These are phyloP conservation scores for Plumapathes pennacea DNA, from an alignment of 92 coral and sea anemone species.

Conservation along the genomic window DNA sequence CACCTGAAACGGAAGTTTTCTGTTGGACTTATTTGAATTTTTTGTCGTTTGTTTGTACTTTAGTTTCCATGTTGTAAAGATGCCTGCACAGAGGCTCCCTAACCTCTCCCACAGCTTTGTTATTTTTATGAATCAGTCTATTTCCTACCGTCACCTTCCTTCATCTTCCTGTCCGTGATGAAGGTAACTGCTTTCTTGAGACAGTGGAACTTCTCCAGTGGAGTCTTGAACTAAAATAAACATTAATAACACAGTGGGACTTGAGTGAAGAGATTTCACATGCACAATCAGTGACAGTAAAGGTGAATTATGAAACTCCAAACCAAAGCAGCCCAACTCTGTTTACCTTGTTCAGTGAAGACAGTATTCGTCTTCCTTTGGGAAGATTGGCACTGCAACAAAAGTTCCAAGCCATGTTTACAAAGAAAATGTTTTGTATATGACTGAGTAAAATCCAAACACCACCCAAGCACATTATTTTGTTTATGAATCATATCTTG, in stretches of 20 bases:
- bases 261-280: neutral
- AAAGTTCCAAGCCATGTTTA: no score
- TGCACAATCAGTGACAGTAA: neutral
- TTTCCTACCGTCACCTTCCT: slow-evolving; percentile 51
- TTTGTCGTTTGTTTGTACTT: no score
- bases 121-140: no score
- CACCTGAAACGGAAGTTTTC: slow-evolving; percentile 35
- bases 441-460: no score
- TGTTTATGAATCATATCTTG: no score
- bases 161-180: slow-evolving; percentile 84
- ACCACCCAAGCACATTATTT: no score
- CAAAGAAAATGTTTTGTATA: no score
- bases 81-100: no score
- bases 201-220: slow-evolving; percentile 90
- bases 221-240: slow-evolving; percentile 68
- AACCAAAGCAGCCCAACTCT: neutral
- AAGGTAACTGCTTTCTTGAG: slow-evolving; percentile 82
- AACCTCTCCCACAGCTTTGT: no score
- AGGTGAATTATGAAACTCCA: neutral
- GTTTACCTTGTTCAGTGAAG: slow-evolving; percentile 77
- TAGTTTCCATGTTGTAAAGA: no score
- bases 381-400: slow-evolving; percentile 79
- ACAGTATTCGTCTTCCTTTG: slow-evolving; percentile 74
- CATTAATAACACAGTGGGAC: neutral
- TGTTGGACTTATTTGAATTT: no score